Conservation (phyloP, 2,797 vertebrate species). For the Thalassophryne amazonica region DNA sequence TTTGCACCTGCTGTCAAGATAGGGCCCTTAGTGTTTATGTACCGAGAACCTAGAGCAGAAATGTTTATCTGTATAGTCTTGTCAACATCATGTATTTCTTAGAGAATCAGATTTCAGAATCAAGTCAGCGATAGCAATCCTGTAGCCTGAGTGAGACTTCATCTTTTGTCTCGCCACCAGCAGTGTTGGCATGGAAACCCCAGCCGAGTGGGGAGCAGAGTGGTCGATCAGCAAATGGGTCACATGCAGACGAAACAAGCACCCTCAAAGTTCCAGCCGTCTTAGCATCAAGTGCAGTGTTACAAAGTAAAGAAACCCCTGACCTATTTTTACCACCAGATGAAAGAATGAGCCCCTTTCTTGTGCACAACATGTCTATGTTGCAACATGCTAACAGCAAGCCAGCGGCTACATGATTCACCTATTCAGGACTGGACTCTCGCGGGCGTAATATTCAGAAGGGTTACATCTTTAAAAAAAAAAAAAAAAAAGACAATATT, state of each 20-base stretch:
- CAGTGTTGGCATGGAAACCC: slow-evolving; percentile 81
- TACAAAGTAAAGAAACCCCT: slow-evolving; percentile 59
- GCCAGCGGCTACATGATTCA: slow-evolving; percentile 6
- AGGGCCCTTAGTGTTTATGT: too few relatives aligned
- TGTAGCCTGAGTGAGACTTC: slow-evolving; percentile 61
- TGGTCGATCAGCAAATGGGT: slow-evolving; percentile 81
- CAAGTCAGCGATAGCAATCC: slow-evolving; percentile 11
- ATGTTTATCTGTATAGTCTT: too few relatives aligned
- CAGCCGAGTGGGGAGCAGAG: slow-evolving; percentile 71
- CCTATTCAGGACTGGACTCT: not conserved
- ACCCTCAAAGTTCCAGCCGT: slow-evolving; percentile 30
- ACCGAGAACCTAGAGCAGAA: too few relatives aligned
- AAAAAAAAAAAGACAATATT: too few relatives aligned
- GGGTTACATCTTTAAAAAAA: too few relatives aligned
- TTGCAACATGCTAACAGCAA: slow-evolving; percentile 43
- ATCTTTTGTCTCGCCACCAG: slow-evolving; percentile 74
- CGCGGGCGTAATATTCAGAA: too few relatives aligned
- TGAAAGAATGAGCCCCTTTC: slow-evolving; percentile 24
- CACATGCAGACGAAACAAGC: slow-evolving; percentile 70
- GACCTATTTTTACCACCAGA: slow-evolving; percentile 55
- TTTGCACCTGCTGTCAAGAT: too few relatives aligned
- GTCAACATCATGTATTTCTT: too few relatives aligned
- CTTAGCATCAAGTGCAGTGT: slow-evolving; percentile 35
- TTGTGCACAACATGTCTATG: slow-evolving; percentile 46
- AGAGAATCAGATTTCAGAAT: slow-evolving; percentile 17